These are phyloP conservation scores for Tokudaia tokunoshimensis DNA, from an alignment of 2,797 vertebrate genomes.

Conservation along the genomic window DNA sequence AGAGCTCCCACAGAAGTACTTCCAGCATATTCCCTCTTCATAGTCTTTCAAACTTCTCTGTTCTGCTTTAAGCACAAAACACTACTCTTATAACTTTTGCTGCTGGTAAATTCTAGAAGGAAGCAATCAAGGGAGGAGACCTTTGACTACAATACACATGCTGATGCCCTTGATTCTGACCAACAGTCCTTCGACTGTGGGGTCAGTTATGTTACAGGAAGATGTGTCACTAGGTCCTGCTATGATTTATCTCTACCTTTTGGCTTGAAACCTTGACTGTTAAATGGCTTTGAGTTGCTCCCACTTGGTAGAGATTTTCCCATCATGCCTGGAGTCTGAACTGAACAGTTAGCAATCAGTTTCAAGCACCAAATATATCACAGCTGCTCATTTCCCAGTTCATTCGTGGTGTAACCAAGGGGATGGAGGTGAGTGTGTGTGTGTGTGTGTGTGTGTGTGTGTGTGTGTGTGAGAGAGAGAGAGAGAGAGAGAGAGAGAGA, in stretches of 20 bases:
- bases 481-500: neutral
- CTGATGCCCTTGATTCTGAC: neutral
- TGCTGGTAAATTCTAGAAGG: conserved; percentile 51
- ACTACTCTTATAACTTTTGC: conserved; percentile 42
- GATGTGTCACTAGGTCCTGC: neutral
- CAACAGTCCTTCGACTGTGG: neutral
- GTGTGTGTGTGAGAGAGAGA: neutral
- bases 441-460: neutral
- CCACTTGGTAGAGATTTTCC: neutral
- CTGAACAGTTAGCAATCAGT: neutral
- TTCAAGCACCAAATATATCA: neutral
- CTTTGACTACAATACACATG: neutral
- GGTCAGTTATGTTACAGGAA: neutral
- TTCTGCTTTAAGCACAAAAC: conserved; percentile 24
- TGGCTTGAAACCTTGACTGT: neutral
- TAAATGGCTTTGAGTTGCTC: conserved; percentile 7
- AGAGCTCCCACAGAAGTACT: conserved; percentile 64
- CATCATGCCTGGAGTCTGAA: neutral
- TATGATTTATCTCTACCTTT: conserved; percentile 39
- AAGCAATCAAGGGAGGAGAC: neutral
- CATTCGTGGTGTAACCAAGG: neutral
- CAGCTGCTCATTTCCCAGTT: neutral
- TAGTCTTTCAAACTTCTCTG: conserved; percentile 39
- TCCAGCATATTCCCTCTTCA: conserved; percentile 69
- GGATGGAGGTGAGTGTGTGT: neutral